Evolutionary conservation across 2,888 invertebrate species (phyloP).

Genomic region (Ochropleura plecta): DNA sequence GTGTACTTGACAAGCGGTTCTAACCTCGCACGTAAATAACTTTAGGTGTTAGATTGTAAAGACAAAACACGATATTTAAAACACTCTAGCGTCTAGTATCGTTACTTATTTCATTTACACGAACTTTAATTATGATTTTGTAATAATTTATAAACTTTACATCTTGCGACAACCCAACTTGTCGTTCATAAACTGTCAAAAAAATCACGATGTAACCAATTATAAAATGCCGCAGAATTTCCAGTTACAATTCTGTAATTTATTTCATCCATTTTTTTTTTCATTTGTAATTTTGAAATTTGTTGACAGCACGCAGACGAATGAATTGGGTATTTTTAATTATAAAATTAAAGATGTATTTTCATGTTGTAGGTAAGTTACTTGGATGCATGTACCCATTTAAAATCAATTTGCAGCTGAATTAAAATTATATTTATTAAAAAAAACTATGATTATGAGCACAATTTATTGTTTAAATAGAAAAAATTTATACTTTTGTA

Average conservation of each 20-base stretch:
- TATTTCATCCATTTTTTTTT: neutral
- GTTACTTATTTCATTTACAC: slow-evolving; percentile 56
- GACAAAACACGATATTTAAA: slow-evolving; percentile 26
- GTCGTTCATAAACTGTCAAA: slow-evolving; percentile 64
- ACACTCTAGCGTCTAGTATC: slow-evolving; percentile 33
- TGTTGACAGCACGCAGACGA: neutral
- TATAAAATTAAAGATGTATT: neutral
- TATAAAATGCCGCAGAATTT: slow-evolving; percentile 11
- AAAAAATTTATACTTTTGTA: neutral
- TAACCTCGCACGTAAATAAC: slow-evolving; percentile 79
- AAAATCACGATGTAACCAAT: slow-evolving; percentile 59
- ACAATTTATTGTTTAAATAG: neutral
- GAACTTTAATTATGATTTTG: slow-evolving; percentile 59
- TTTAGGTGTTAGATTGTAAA: slow-evolving; percentile 39
- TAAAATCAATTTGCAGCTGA: neutral
- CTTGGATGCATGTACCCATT: neutral
- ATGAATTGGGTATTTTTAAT: neutral
- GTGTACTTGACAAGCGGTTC: slow-evolving; percentile 86
- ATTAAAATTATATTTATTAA: neutral
- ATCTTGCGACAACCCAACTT: slow-evolving; percentile 64
- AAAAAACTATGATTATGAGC: neutral
- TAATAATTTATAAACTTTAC: slow-evolving; percentile 59
- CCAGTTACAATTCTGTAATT: too few species aligned
- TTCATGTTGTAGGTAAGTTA: neutral
- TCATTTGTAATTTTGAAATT: neutral